Evolutionary conservation across 2,113 vertebrate species (phyloP).

Genomic region (Gallinago jamesoni): DNA sequence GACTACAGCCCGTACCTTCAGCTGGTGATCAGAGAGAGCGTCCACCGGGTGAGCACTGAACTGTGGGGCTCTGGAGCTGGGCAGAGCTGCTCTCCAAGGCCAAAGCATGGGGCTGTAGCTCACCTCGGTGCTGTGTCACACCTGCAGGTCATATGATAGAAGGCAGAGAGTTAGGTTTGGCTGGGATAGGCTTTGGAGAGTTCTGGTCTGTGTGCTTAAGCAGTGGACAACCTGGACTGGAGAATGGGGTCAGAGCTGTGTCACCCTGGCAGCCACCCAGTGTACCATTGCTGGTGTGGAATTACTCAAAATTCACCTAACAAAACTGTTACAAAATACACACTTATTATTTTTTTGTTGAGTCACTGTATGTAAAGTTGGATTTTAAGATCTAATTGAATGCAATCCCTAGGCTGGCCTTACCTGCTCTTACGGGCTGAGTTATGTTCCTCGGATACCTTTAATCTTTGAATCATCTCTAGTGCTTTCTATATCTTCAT

Average conservation of each 20-base stretch:
- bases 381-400: not conserved
- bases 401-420: not conserved
- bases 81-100: not conserved
- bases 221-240: not conserved
- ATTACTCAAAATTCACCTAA: not conserved
- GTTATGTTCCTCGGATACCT: not conserved
- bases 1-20: rapidly evolving
- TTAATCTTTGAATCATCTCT: not conserved
- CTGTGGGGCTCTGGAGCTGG: rapidly evolving
- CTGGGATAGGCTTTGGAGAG: not conserved
- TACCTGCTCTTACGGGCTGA: not conserved
- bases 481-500: not conserved
- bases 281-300: not conserved
- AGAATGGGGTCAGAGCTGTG: not conserved
- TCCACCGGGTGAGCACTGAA: rapidly evolving
- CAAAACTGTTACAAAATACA: not conserved
- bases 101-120: not conserved
- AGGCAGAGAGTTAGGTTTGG: rapidly evolving
- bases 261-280: not conserved
- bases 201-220: not conserved
- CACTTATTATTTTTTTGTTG: not conserved
- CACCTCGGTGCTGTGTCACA: rapidly evolving
- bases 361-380: not conserved
- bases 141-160: rapidly evolving
- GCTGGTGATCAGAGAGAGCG: not conserved